Base-by-base conservation (phyloP, 2,797 vertebrate genomes). In the Myripristis murdjan region DNA sequence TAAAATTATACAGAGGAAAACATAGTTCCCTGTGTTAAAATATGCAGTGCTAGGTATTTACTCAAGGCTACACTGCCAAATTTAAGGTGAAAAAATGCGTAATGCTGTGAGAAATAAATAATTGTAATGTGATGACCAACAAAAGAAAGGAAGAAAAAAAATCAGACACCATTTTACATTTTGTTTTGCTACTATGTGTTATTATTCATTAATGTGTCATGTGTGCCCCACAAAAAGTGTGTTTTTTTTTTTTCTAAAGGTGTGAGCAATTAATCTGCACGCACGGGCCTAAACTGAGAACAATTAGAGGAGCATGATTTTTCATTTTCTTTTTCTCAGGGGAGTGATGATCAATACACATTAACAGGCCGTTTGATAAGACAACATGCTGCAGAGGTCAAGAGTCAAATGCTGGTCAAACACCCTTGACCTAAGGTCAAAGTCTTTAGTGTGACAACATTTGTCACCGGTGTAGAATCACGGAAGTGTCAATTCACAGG, bases 321-420 rank as follows among this genome's bases (percentile, higher is more conserved):
- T 57, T 20, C n/a, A 62, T 14, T 20, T 10, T 28, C 14, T 46
- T 3, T 43, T 93, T 94, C 95, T 95, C 94, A 88, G 84, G 95
- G 94, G 95, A 96, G 77, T 84, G 82, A 93, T 93, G 92, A 95
- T 96, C 95, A 95, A 96, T 96, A 95, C 91, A 92, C 91, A 93
- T 95, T 95, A 96, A 95, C 95, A 95, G 92, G 92, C 91, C 89
- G 95, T 94, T 93, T 95, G 94, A 96, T 97, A 96, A 96, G 95
- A 95, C 94, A 96, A 97, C 95, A 96, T 95, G 93, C 95, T 95
- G 94, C 93, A 88, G 93, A 95, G 96, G 96, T 98, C 96, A 97
- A 91, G 94, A 94, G 96, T 97, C 96, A 97, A 97, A 97, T 91
- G 94, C 93, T 93, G 96, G 95, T 95, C 96, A 97, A 96, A 96